Conservation (phyloP, 1,140 invertebrate species). For the Holotrichia oblita region DNA sequence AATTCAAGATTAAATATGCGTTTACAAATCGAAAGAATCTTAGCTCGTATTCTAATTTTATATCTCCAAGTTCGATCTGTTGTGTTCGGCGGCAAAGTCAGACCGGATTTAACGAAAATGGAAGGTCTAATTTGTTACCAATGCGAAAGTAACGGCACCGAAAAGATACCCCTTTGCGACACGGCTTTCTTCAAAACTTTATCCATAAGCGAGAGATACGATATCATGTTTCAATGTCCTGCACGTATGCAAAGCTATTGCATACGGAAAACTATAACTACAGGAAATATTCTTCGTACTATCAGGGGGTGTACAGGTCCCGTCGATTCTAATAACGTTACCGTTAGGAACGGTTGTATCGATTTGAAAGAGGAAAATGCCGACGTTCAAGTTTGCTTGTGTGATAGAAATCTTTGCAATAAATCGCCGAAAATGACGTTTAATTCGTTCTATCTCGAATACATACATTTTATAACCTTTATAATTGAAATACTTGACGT, state of each 20-base stretch:
- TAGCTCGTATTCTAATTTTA: not conserved
- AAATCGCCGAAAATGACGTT: not conserved
- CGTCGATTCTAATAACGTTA: conserved; percentile 39
- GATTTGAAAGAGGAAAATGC: conserved; percentile 4
- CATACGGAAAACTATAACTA: conserved; percentile 40
- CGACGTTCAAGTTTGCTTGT: conserved; percentile 36
- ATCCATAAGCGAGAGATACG: conserved; percentile 37
- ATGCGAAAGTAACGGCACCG: conserved; percentile 40
- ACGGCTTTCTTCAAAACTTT: conserved; percentile 41
- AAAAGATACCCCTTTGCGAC: conserved; percentile 44
- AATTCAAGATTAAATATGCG: not conserved
- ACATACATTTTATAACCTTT: too few species aligned
- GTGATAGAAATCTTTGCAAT: conserved; percentile 40
- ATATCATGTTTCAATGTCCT: conserved; percentile 45
- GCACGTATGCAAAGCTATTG: conserved; percentile 41
- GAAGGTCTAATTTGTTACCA: conserved; percentile 44
- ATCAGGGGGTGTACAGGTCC: conserved; percentile 43
- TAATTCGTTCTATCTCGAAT: not conserved
- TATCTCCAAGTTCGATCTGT: not conserved
- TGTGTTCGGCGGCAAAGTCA: not conserved
- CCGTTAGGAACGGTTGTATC: conserved; percentile 40
- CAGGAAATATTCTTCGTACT: conserved; percentile 14
- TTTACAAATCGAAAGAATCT: not conserved
- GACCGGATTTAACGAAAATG: conserved; percentile 12
- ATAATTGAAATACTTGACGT: not conserved